Base-by-base conservation (phyloP, 2,113 vertebrate species). In the Odontesthes bonariensis region DNA sequence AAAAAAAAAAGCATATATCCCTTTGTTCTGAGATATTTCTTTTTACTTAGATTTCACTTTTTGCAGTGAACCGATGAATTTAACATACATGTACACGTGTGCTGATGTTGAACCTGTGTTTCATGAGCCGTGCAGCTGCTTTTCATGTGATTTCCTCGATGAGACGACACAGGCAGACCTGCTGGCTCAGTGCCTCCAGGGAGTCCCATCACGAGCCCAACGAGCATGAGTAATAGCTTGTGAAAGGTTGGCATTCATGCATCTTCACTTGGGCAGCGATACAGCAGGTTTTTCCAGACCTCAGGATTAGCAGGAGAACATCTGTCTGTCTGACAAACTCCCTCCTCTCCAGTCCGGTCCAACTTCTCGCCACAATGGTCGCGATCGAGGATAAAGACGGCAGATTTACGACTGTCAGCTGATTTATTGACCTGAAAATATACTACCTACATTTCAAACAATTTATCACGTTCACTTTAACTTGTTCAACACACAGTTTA, bases 201-300 rank as follows among this genome's bases (percentile, higher is more conserved):
- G 17, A 63, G 33, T 42, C 42, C 35, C 49, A 51, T 66, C 53
- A 46, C 8, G 7, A 12, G n/a, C 51, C 27, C n/a, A 7, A 38
- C 47, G 32, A 66, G 53, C 32, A 27, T 27, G 27, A 27, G 27
- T 27, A 23, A 22, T 38, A 40, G 38, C 31, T 53, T 54, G 32
- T 23, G 53, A 73, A 55, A 55, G 46, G 22, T 17, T 76, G 60
- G 73, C 42, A 27, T 60, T 73, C 54, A 64, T 20, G 23, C n/a
- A n/a, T 33, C 51, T 4, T 59, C 40, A 38, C 38, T 78, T 8
- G 40, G 64, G 23, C 7, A 40, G 31, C 17, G 46, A 54, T 35
- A 17, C 46, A 38, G 38, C 27, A 40, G 52, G 13, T 55, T 73
- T 83, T 70, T 27, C 64, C 75, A 61, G 61, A 68, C 57, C 0